Conservation (phyloP, 1,140 invertebrate genomes). For the Chironomus striatipennis region DNA sequence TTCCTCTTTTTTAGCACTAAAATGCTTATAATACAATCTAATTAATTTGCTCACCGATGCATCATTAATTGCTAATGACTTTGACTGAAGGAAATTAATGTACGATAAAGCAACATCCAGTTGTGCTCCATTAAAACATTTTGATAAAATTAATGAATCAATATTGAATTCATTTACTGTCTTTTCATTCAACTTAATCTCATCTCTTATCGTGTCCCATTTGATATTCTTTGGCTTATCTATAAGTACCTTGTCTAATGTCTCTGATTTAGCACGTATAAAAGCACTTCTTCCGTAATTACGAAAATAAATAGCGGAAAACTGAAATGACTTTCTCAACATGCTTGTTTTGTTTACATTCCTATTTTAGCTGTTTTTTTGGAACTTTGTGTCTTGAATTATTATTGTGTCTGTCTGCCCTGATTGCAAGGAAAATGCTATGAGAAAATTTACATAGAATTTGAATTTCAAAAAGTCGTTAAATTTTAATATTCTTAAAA, state of each 20-base stretch:
- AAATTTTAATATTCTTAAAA: too few relatives aligned
- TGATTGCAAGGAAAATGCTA: too few relatives aligned
- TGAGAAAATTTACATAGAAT: too few relatives aligned
- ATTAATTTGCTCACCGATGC: slow-evolving; percentile 47
- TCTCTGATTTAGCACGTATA: not conserved
- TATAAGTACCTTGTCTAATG: not conserved
- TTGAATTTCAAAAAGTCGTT: too few relatives aligned
- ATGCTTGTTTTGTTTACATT: too few relatives aligned
- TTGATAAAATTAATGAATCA: slow-evolving; percentile 47
- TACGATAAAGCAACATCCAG: slow-evolving; percentile 47
- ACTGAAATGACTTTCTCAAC: too few relatives aligned
- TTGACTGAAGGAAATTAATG: slow-evolving; percentile 44
- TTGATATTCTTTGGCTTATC: slow-evolving; percentile 24
- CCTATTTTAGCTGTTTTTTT: too few relatives aligned
- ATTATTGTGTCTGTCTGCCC: too few relatives aligned
- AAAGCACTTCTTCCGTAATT: too few relatives aligned
- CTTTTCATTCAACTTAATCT: slow-evolving; percentile 29
- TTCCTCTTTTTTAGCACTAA: slow-evolving; percentile 29
- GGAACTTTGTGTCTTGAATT: too few relatives aligned
- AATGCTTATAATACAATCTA: slow-evolving; percentile 41
- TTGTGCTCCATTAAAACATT: slow-evolving; percentile 40
- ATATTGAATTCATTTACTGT: slow-evolving; percentile 43
- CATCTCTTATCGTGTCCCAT: slow-evolving; percentile 31
- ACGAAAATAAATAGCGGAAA: too few relatives aligned
- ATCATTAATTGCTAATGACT: slow-evolving; percentile 43